Base-by-base conservation (phyloP, 2,113 vertebrate species). In the Hippocampus guttulatus region DNA sequence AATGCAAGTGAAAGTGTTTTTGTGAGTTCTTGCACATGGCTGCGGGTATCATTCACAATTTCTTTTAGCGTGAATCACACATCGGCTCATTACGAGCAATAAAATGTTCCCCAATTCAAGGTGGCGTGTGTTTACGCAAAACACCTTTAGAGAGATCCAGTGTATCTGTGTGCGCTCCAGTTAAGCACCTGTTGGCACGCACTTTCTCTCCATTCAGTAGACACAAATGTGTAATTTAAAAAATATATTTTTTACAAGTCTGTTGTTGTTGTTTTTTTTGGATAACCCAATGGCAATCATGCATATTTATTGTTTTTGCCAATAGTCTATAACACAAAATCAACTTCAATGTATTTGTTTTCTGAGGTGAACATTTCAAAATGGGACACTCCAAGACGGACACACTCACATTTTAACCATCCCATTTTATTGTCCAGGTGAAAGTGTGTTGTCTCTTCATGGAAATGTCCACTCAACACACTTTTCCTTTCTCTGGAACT, bases 171-270 rank as follows among this genome's bases (percentile, higher is more conserved):
- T 20, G 57, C 64, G 64, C 33, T 71, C 60, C 27, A 64, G 68
- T 70, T 73, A 77, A 75, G 54, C 79, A 75, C 77, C 75, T 85
- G 75, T 81, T 77, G 68, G 21, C 33, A 75, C 60, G 38, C 69
- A 75, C 41, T 7, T 58, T 49, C 68, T 68, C 68, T 66, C 2
- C 54, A 38, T 61, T 67, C 68, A 27, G 16, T 2, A 3, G 58
- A 43, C 76, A 71, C 65, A 81, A 72, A 76, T 75, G 55, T 65
- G 52, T 64, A 43, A 61, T 43, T 64, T 27, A 80, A 75, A 77
- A 75, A 77, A 74, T 11, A 7, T 1, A 33, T 16, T 1, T 61
- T 74, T 49, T 62, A 25, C 54, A 77, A 77, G 71, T 33, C 30
- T 33, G 30, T 33, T 5, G n/a, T n/a, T n/a, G n/a, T 18, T 15